phyloP scores from a whole-genome alignment of 2,888 invertebrate genomes.

The Meloe dianella region DNA sequence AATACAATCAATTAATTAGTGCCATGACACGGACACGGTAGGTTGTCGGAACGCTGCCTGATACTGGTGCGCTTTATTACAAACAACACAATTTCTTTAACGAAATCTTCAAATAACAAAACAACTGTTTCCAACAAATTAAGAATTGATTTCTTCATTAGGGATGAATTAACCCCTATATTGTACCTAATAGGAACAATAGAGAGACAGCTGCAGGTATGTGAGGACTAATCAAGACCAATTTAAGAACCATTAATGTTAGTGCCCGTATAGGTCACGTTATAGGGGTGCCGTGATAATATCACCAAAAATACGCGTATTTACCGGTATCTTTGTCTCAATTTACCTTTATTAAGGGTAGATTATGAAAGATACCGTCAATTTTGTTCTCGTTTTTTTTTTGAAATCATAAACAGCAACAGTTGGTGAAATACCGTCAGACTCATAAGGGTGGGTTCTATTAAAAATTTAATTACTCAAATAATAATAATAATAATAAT shows the following conservation, averaged over 20 bases:
- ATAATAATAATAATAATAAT: not conserved
- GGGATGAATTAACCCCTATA: constrained; percentile 48
- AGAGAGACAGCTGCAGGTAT: constrained; percentile 58
- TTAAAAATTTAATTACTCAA: not conserved
- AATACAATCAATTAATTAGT: constrained; percentile 62
- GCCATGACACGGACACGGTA: constrained; percentile 52
- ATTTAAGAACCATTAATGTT: constrained; percentile 59
- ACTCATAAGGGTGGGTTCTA: not conserved
- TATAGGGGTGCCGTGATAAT: constrained; percentile 54
- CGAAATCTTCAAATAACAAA: not conserved
- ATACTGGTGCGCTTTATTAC: no score
- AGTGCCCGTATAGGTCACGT: constrained; percentile 46
- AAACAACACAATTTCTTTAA: not conserved
- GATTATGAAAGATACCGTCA: not conserved
- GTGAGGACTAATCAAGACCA: constrained; percentile 58
- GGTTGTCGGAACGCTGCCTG: no score
- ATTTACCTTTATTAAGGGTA: constrained; percentile 10
- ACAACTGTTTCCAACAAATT: no score
- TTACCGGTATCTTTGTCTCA: constrained; percentile 8
- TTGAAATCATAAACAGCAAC: not conserved
- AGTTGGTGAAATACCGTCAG: not conserved
- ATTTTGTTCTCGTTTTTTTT: not conserved
- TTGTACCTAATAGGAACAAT: constrained; percentile 40
- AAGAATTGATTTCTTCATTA: constrained; percentile 4
- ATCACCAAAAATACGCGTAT: constrained; percentile 23